Conservation (phyloP, 1,140 invertebrate species). For the Heliothis subflexa region DNA sequence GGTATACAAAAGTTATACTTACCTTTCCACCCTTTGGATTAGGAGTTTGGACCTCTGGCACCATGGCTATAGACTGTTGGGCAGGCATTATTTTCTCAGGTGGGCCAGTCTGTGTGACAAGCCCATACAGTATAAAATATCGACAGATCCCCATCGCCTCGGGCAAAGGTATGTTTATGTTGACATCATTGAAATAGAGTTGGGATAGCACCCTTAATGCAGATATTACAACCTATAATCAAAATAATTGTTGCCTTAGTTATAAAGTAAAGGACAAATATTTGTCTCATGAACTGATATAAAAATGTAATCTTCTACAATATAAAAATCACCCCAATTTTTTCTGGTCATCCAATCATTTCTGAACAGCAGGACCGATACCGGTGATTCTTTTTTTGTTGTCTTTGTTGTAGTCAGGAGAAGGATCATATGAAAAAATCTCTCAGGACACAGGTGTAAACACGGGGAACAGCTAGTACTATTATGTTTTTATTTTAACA, state of each 20-base stretch:
- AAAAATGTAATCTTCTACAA: background rate
- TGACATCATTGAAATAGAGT: conserved; percentile 73
- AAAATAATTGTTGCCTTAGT: background rate
- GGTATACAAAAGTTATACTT: conserved; percentile 12
- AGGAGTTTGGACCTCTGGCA: conserved; percentile 60
- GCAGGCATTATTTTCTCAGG: conserved; percentile 77
- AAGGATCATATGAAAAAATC: no score
- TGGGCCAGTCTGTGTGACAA: conserved; percentile 62
- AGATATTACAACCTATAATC: conserved; percentile 75
- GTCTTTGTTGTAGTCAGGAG: no score
- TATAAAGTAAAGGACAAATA: background rate
- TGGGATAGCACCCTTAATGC: conserved; percentile 73
- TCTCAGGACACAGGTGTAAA: no score
- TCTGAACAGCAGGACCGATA: no score
- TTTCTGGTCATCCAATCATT: no score
- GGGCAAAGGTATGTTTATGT: conserved; percentile 61
- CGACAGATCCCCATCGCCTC: conserved; percentile 74
- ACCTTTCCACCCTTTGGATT: conserved; percentile 75
- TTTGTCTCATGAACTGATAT: background rate
- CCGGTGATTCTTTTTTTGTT: no score
- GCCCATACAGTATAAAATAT: conserved; percentile 73
- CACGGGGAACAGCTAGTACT: no score
- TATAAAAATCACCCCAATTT: no score
- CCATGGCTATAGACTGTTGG: conserved; percentile 71
- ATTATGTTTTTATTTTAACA: no score